These are phyloP conservation scores for Neogale vison DNA, from an alignment of 2,113 vertebrate genomes.

Conservation along the genomic window DNA sequence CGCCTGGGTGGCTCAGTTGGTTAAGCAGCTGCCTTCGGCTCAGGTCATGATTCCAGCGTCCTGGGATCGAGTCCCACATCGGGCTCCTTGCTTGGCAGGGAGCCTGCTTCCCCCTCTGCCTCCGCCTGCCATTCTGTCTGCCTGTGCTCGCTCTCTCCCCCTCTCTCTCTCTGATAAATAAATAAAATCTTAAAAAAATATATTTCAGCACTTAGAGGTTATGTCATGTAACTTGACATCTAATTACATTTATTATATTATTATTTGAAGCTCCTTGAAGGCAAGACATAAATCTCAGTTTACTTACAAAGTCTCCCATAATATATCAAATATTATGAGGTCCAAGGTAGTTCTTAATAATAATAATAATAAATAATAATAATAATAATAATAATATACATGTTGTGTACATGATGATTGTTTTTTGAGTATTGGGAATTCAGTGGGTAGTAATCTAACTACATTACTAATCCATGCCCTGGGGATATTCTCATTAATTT, in stretches of 20 bases:
- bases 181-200: too few species aligned
- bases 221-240: not conserved
- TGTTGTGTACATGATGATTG: not conserved
- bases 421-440: conserved; percentile 40
- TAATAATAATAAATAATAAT: not conserved
- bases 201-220: not conserved
- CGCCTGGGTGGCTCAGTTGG: too few species aligned
- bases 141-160: too few species aligned
- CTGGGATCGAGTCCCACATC: too few species aligned
- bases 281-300: not conserved
- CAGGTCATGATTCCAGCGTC: too few species aligned
- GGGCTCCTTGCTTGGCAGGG: too few species aligned
- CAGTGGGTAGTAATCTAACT: not conserved
- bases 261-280: not conserved
- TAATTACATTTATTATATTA: not conserved
- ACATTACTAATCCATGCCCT: not conserved
- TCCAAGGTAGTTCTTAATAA: not conserved
- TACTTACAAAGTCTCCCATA: not conserved
- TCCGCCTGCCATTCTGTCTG: too few species aligned
- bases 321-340: not conserved
- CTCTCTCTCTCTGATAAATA: too few species aligned
- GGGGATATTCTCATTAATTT: not conserved
- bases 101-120: too few species aligned
- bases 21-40: too few species aligned
- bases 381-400: not conserved